Conservation (phyloP, 2,797 vertebrate genomes). For the Synaphobranchus kaupii region DNA sequence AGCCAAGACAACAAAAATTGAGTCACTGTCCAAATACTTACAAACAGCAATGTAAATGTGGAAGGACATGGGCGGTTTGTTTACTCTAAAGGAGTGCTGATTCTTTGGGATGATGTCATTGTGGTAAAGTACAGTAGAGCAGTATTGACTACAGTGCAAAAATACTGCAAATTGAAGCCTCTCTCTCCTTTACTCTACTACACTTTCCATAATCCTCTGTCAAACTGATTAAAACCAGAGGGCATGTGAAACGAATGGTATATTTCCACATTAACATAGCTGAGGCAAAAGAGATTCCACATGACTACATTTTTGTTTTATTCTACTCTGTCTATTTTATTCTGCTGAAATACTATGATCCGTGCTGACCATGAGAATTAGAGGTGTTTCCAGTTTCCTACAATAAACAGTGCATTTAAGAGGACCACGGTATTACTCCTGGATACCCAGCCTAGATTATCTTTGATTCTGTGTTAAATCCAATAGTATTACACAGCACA, state of each 20-base stretch:
- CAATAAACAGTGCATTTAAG: neutral
- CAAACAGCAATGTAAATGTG: neutral
- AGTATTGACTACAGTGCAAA: neutral
- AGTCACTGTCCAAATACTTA: too few species aligned
- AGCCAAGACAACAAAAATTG: too few species aligned
- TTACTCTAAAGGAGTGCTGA: neutral
- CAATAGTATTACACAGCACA: neutral
- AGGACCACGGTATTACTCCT: neutral
- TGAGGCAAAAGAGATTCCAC: neutral
- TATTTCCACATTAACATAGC: neutral
- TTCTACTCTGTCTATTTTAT: neutral
- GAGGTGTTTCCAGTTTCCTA: neutral
- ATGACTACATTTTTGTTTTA: neutral
- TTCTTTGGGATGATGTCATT: slow-evolving; percentile 21
- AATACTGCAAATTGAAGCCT: slow-evolving; percentile 21
- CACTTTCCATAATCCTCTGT: slow-evolving; percentile 18
- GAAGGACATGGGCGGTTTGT: neutral
- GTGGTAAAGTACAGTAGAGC: neutral
- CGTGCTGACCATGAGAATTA: neutral
- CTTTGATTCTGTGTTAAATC: neutral
- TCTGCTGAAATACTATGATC: neutral
- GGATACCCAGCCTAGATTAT: neutral
- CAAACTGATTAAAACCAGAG: slow-evolving; percentile 27
- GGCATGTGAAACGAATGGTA: neutral
- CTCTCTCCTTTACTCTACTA: neutral